A percentile compares a stretch with the other conserved stretches of the same genome.
Evolutionary conservation across 2,888 invertebrate species (phyloP).

Genomic region (Subacronicta megacephala): DNA sequence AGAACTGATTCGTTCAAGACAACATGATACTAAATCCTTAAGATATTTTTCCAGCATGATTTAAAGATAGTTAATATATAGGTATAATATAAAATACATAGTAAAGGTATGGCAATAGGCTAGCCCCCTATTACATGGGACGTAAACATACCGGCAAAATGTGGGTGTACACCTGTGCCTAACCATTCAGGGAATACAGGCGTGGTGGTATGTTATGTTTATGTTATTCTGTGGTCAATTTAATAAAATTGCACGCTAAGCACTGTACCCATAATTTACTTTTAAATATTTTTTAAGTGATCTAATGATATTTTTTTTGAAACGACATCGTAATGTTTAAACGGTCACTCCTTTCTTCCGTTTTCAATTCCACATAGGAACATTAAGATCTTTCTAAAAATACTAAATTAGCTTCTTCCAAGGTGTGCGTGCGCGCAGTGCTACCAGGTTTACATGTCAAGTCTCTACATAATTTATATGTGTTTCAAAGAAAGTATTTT

Average conservation of each 20-base stretch:
- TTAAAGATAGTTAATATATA: too few relatives aligned
- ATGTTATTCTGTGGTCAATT: too few relatives aligned
- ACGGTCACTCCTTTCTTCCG: conserved; percentile 9
- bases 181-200: too few relatives aligned
- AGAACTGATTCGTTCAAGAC: conserved; percentile 64
- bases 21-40: conserved; percentile 32
- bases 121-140: too few relatives aligned
- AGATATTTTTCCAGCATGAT: conserved; percentile 20
- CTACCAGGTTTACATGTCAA: conserved; percentile 40
- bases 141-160: too few relatives aligned
- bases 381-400: conserved; percentile 25
- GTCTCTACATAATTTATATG: conserved; percentile 47
- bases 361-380: conserved; percentile 15
- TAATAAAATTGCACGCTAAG: too few relatives aligned
- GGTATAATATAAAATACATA: too few relatives aligned
- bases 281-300: too few relatives aligned
- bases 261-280: too few relatives aligned
- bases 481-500: conserved; percentile 36
- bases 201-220: too few relatives aligned
- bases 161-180: too few relatives aligned
- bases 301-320: background rate
- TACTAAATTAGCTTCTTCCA: conserved; percentile 38
- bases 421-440: conserved; percentile 39
- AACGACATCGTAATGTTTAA: conserved; percentile 5
- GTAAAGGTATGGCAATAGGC: too few relatives aligned